Evolutionary conservation across 2,888 invertebrate species (phyloP), one percentile per base, ranked within the genome.

Genomic region (Leucozona laternaria): DNA sequence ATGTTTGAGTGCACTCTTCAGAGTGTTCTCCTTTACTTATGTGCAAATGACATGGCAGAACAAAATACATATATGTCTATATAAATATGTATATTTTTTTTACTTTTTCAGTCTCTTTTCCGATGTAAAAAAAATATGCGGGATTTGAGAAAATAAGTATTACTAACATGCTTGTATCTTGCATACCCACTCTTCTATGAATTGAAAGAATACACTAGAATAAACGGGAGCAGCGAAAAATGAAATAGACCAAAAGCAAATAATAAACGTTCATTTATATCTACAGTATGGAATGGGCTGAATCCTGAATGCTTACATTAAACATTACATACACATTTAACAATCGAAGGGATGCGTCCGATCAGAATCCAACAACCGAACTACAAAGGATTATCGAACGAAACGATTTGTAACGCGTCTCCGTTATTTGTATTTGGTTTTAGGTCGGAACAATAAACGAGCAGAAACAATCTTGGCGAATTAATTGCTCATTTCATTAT

Each of bases 1-100:
- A 90, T 90, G 89, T 88, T 91, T 88, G 89, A 91, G 91, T 90
- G 89, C 89, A 89, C 84, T 82, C 85, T 88, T 79, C 66, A 82
- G 77, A 72, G 76, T 62, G 53, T 79, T 79, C 71, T 57, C 50
- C 62, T 78, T 79, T 79, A 76, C 40, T 71, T 85, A 77, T 60
- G 55, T 68, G 43, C 43, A 76, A 76, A 84, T 80, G 84, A 76
- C 77, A 77, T 58, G 62, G 20, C 4, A 28, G 50, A 31, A 60
- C 22, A 64, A 79, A 71, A 71, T n/a, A n/a, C n/a, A n/a, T n/a
- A n/a, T n/a, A n/a, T n/a, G n/a, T n/a, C n/a, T n/a, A n/a, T n/a
- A n/a, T n/a, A n/a, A n/a, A n/a, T 66, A 17, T 20, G 22, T 83
- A 57, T 57, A 40, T 15, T 13, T 58, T 48, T 37, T 64, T 58